phyloP scores from a whole-genome alignment of 2,113 vertebrate genomes.

The Trichechus manatus region DNA sequence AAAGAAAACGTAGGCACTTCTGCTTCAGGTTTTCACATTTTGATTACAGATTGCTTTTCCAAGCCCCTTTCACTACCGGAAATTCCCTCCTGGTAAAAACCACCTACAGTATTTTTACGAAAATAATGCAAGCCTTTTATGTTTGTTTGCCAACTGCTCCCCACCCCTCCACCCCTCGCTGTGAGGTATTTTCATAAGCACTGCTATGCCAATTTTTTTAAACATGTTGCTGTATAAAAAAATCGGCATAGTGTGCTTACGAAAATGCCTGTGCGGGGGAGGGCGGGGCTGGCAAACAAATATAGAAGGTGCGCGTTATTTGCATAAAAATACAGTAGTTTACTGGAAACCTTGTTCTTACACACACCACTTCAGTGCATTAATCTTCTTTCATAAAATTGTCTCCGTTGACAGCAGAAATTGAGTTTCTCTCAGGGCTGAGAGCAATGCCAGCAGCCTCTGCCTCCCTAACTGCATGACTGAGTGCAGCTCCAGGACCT shows the following conservation, averaged over 20 bases:
- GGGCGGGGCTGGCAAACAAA: no score
- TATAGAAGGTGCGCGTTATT: no score
- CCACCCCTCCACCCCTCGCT: no score
- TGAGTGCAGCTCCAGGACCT: neutral
- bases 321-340: neutral
- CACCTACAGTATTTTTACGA: neutral
- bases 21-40: constrained; percentile 69
- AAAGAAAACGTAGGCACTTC: constrained; percentile 80
- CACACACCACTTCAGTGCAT: neutral
- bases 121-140: no score
- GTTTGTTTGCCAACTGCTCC: no score
- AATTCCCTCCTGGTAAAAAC: neutral
- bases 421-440: neutral
- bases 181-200: no score
- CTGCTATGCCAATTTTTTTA: no score
- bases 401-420: neutral
- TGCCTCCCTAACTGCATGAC: neutral
- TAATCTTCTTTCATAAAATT: constrained; percentile 30
- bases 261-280: no score
- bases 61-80: constrained; percentile 6
- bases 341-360: constrained; percentile 42
- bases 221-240: no score
- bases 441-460: neutral
- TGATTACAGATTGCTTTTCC: constrained; percentile 61
- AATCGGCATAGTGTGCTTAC: no score